Evolutionary conservation across 2,888 invertebrate species (phyloP), one percentile per base, ranked within the genome.

Genomic region (Acheta domesticus): DNA sequence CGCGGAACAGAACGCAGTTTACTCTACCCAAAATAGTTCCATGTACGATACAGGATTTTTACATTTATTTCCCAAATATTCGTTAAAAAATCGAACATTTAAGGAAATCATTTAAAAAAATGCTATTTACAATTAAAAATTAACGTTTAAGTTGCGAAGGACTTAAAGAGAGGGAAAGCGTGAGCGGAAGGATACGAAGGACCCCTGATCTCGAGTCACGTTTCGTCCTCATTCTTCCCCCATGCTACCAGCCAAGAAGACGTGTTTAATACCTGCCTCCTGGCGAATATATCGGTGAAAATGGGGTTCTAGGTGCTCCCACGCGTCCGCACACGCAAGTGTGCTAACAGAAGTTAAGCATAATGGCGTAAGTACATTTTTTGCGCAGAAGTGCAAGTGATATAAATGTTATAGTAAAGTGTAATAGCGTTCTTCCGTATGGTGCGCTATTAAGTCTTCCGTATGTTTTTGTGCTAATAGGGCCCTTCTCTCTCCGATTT

Each of bases 271-370:
- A 19, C 87, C 88, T 88, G 88, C 86, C 87, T 86, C 86, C 85
- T 86, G 88, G 87, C 87, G 87, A 86, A 87, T 86, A 85, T 86
- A 87, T 88, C 90, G 89, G 88, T 89, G 90, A 91, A 89, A 90
- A 94, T 94, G 93, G 92, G 90, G 91, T 90, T 91, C 90, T 94
- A 94, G 92, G 91, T 87, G 87, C 85, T 80, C 86, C 88, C 88
- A 87, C 86, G 88, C 85, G 88, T 90, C 36, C 89, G 92, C 92
- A 91, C 92, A 92, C 92, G 90, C 89, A 88, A 89, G 92, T 92
- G 92, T 92, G 92, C 92, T 89, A 82, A 88, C 87, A 88, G 88
- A 89, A 88, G 87, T 87, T 88, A 86, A 87, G 86, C 89, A 87
- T 75, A 86, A 93, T 93, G 93, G 87, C 89, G 93, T 93, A 89